Evolutionary conservation across 2,113 vertebrate genomes (phyloP).

Genomic region (Rana temporaria): DNA sequence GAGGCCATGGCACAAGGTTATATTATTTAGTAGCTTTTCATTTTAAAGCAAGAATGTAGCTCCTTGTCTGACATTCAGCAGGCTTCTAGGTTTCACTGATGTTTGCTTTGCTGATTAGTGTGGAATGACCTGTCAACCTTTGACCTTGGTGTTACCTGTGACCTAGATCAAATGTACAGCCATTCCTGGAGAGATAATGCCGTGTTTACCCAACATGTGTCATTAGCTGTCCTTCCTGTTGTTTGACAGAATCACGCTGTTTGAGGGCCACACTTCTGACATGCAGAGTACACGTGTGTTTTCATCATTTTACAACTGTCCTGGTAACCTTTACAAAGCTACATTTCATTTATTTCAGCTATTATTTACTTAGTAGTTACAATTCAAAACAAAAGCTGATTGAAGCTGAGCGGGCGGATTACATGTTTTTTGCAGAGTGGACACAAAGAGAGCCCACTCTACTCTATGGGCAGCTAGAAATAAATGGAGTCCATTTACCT

Average conservation of each 20-base stretch:
- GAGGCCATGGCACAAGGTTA: not conserved
- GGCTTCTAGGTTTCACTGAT: conserved; percentile 3
- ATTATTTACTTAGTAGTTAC: no score
- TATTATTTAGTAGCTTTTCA: not conserved
- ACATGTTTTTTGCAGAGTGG: no score
- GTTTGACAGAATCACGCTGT: not conserved
- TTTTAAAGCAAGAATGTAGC: not conserved
- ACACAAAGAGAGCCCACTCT: no score
- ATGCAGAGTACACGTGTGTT: not conserved
- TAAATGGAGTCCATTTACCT: no score
- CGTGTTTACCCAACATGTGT: conserved; percentile 13
- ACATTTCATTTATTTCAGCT: no score
- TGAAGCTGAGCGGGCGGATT: no score
- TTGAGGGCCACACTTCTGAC: not conserved
- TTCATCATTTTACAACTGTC: not conserved
- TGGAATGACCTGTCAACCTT: conserved; percentile 27
- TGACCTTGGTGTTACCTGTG: conserved; percentile 43
- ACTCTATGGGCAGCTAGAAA: no score
- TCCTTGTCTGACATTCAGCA: not conserved
- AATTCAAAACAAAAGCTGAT: no score
- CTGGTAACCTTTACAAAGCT: no score
- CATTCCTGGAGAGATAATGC: conserved; percentile 42
- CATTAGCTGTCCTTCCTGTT: not conserved
- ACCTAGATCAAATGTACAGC: conserved; percentile 14
- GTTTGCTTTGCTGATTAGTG: conserved; percentile 11